Evolutionary conservation across 2,113 vertebrate species (phyloP).

Genomic region (Tragulus kanchil): DNA sequence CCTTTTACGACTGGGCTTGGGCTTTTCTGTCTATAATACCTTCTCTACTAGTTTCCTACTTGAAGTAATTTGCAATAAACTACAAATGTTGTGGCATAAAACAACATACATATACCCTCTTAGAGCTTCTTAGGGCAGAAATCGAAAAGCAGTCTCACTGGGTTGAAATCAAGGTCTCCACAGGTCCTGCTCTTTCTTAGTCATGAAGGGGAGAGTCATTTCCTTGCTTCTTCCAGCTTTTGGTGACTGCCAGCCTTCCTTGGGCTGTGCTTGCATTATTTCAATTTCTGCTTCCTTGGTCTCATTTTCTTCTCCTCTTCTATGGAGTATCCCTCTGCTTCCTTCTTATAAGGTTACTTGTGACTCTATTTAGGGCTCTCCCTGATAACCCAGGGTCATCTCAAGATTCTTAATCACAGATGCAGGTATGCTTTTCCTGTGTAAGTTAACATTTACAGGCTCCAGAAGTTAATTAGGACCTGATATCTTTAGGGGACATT

Average conservation of each 20-base stretch:
- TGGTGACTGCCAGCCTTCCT: not conserved
- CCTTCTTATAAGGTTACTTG: not conserved
- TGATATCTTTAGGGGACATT: not conserved
- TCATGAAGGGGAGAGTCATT: not conserved
- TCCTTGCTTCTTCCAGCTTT: not conserved
- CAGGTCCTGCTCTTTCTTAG: not conserved
- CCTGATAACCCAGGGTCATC: not conserved
- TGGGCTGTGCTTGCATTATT: not conserved
- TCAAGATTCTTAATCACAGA: conserved; percentile 23
- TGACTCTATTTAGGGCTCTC: not conserved
- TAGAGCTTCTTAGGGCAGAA: not conserved
- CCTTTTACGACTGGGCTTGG: not conserved
- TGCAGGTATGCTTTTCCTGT: not conserved
- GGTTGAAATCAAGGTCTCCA: not conserved
- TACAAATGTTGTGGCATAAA: not conserved
- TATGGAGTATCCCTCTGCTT: not conserved
- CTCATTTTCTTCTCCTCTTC: not conserved
- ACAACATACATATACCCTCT: not conserved
- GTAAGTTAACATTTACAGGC: not conserved
- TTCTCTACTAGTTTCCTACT: not conserved
- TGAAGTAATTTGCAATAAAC: not conserved
- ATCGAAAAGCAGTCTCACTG: not conserved
- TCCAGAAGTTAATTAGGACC: not conserved
- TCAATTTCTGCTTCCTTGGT: not conserved
- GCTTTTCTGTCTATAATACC: not conserved